Percentiles rank a stretch among this genome's conserved stretches.
These are phyloP conservation scores for Nannoperca australis DNA, from an alignment of 2,797 vertebrate species.

Conservation along the genomic window DNA sequence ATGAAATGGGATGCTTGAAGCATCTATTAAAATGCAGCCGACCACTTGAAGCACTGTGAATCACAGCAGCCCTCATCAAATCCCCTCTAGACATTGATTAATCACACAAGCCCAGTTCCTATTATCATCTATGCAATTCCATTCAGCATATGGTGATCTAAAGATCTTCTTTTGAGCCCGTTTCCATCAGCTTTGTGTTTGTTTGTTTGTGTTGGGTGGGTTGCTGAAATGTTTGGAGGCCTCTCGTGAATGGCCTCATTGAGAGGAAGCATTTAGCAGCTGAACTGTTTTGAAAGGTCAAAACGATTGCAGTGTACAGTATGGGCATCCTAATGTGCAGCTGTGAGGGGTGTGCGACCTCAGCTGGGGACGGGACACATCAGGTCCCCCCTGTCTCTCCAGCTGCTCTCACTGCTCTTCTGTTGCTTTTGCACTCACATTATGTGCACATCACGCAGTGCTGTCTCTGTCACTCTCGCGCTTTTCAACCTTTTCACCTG, in stretches of 20 bases:
- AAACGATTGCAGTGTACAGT: conserved; percentile 58
- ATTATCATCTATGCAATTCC: conserved; percentile 6
- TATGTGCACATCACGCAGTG: conserved; percentile 33
- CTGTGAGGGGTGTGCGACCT: conserved; percentile 62
- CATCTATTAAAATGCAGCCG: conserved; percentile 42
- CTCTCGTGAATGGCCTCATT: conserved; percentile 42
- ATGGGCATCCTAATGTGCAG: conserved; percentile 60
- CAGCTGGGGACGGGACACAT: conserved; percentile 57
- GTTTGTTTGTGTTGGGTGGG: conserved; percentile 16
- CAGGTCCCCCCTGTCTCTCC: conserved; percentile 52
- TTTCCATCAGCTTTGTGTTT: conserved; percentile 27
- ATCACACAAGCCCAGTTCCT: conserved; percentile 40
- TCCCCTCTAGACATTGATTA: conserved; percentile 37
- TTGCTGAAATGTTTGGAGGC: conserved; percentile 48
- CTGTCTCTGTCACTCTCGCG: conserved; percentile 36
- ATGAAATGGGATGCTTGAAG: conserved; percentile 35
- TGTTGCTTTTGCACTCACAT: conserved; percentile 34
- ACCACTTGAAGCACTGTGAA: conserved; percentile 39
- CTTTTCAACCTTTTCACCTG: conserved; percentile 32
- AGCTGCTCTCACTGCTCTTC: conserved; percentile 55
- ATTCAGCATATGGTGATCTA: background rate
- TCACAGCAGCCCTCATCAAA: conserved; percentile 43
- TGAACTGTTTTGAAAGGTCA: conserved; percentile 61
- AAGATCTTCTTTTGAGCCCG: conserved; percentile 22
- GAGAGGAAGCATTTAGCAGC: conserved; percentile 55